These are phyloP conservation scores for Petroica traversi DNA, from an alignment of 2,113 vertebrate genomes.

Conservation along the genomic window DNA sequence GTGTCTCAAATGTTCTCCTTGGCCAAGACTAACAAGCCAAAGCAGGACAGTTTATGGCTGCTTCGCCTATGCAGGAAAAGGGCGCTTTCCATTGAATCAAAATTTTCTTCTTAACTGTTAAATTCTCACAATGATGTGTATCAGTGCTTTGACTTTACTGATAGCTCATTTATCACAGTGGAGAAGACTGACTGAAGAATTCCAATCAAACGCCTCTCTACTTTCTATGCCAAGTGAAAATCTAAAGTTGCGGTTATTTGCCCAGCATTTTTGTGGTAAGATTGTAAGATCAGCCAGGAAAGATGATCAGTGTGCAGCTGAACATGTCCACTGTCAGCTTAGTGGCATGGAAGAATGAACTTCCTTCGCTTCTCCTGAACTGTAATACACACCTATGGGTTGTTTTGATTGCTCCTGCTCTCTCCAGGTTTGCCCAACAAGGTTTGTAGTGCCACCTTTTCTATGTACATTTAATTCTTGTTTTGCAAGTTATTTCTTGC, in stretches of 20 bases:
- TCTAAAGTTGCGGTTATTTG: neutral
- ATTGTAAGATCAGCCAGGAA: neutral
- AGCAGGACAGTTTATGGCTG: neutral
- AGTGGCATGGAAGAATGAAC: neutral
- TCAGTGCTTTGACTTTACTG: neutral
- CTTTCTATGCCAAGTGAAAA: neutral
- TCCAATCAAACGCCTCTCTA: neutral
- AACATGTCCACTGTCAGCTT: neutral
- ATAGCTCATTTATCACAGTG: neutral
- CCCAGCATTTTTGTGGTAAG: neutral
- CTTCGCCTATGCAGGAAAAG: no score
- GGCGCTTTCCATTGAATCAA: constrained; percentile 16
- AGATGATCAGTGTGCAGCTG: neutral
- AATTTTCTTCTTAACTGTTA: neutral
- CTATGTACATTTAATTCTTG: neutral
- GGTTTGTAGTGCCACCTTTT: neutral
- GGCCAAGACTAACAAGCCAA: neutral
- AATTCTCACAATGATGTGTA: neutral
- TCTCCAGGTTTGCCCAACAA: neutral
- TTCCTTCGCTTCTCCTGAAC: neutral
- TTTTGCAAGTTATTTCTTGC: neutral
- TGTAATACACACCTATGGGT: fast-evolving
- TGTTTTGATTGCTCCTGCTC: neutral
- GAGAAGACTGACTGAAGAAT: neutral
- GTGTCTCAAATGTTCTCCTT: neutral